phyloP scores from a whole-genome alignment of 2,113 vertebrate genomes.

The Oophaga pumilio region DNA sequence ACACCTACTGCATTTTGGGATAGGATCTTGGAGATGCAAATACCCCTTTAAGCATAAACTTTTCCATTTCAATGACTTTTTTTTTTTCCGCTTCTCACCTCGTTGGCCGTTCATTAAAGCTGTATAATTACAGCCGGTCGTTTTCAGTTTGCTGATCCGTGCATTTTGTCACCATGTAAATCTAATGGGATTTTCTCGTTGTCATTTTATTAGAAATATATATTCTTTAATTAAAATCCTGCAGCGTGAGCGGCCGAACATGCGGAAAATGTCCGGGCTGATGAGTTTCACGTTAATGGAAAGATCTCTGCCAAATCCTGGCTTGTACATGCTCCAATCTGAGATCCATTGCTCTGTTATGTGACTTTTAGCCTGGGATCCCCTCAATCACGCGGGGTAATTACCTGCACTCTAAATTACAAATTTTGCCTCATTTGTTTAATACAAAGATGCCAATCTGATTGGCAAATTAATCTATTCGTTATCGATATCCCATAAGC shows the following conservation, averaged over 20 bases:
- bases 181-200: neutral
- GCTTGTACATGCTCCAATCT: neutral
- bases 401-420: neutral
- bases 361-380: neutral
- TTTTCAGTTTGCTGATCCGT: constrained; percentile 9
- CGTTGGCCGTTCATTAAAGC: neutral
- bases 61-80: neutral
- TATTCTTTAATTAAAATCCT: constrained; percentile 14
- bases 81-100: neutral
- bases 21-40: no score
- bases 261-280: neutral
- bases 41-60: neutral
- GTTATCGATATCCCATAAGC: neutral
- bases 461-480: neutral
- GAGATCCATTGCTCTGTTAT: neutral
- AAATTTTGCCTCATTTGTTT: neutral
- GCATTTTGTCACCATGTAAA: neutral
- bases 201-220: constrained; percentile 9
- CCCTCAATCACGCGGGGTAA: neutral
- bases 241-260: neutral
- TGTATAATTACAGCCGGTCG: neutral
- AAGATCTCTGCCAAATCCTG: constrained; percentile 19
- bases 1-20: no score
- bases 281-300: neutral
- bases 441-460: neutral